phyloP scores from a whole-genome alignment of 2,888 invertebrate genomes.

The Thalpophila matura region DNA sequence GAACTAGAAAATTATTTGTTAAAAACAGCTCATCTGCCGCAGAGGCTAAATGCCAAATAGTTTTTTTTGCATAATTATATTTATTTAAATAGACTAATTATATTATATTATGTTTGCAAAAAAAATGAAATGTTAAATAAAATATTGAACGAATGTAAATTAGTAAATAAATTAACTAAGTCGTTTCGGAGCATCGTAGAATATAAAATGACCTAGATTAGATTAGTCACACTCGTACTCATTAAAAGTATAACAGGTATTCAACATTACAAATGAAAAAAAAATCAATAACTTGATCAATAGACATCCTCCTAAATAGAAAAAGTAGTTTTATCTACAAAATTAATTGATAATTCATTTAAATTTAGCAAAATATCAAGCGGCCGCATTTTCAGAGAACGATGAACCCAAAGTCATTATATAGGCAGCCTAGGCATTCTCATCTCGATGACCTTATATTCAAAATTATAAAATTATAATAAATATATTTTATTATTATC shows the following conservation, averaged over 20 bases:
- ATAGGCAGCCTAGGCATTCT: conserved; percentile 13
- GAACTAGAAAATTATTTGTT: too few species aligned
- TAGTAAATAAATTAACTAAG: neutral
- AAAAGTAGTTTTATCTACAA: neutral
- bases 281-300: neutral
- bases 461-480: conserved; percentile 22
- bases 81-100: too few species aligned
- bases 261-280: conserved; percentile 2
- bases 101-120: too few species aligned
- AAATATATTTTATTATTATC: neutral
- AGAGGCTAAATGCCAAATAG: too few species aligned
- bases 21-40: too few species aligned
- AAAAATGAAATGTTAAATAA: too few species aligned
- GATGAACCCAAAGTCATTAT: conserved; percentile 31
- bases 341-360: conserved; percentile 20
- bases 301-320: conserved; percentile 1
- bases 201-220: conserved; percentile 26
- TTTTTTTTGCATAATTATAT: too few species aligned
- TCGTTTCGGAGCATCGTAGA: neutral
- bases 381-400: conserved; percentile 7
- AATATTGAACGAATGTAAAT: neutral
- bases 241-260: conserved; percentile 17
- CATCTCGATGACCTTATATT: conserved; percentile 21
- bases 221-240: conserved; percentile 11
- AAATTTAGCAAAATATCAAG: conserved; percentile 11